phyloP scores from a whole-genome alignment of 2,797 vertebrate genomes.

The Podarcis siculus region DNA sequence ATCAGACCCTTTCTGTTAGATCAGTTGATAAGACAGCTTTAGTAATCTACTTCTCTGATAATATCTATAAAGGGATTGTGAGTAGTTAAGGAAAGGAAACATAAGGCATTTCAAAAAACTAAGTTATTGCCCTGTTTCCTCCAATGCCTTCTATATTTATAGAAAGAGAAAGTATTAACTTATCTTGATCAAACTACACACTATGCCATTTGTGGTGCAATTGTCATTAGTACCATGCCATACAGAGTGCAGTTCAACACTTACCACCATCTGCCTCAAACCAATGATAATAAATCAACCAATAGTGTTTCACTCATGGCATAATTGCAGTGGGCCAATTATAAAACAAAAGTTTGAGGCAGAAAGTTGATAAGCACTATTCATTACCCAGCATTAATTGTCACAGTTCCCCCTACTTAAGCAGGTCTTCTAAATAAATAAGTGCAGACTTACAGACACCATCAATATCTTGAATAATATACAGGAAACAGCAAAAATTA shows the following conservation, averaged over 20 bases:
- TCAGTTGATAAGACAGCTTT: not conserved
- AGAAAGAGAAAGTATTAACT: not conserved
- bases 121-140: not conserved
- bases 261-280: not conserved
- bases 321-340: not conserved
- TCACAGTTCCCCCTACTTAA: too few species aligned
- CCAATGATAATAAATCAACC: not conserved
- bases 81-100: not conserved
- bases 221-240: not conserved
- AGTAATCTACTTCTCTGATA: not conserved
- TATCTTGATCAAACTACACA: not conserved
- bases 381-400: too few species aligned
- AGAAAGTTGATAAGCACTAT: not conserved
- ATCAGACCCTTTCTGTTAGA: not conserved
- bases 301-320: not conserved
- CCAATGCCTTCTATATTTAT: not conserved
- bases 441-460: too few species aligned
- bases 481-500: too few species aligned
- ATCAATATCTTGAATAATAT: too few species aligned
- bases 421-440: too few species aligned
- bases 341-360: not conserved
- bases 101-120: not conserved
- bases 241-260: not conserved
- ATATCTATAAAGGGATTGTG: not conserved
- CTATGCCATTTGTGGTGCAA: not conserved